phyloP scores from a whole-genome alignment of 2,797 vertebrate species.

The Taenioides sp. region DNA sequence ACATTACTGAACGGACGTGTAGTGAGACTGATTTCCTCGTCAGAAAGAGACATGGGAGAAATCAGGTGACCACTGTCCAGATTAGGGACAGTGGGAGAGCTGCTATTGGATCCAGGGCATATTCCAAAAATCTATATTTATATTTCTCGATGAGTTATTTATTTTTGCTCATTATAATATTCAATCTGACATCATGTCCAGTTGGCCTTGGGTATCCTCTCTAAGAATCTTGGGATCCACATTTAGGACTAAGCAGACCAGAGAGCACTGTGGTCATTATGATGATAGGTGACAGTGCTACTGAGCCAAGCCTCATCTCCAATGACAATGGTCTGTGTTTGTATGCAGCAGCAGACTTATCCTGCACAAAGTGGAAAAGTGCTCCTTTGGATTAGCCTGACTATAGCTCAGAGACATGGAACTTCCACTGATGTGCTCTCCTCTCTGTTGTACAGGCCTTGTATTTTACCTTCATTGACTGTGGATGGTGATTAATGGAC shows the following conservation, averaged over 20 bases:
- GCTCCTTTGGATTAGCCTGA: constrained; percentile 62
- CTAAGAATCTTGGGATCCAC: constrained; percentile 69
- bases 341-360: constrained; percentile 40
- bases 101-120: constrained; percentile 70
- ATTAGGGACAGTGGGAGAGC: constrained; percentile 65
- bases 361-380: constrained; percentile 55
- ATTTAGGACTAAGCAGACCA: constrained; percentile 70
- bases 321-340: constrained; percentile 69
- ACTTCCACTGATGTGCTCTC: constrained; percentile 46
- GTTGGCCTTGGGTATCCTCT: constrained; percentile 65
- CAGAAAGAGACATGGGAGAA: constrained; percentile 54
- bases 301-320: constrained; percentile 66
- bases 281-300: constrained; percentile 75
- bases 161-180: constrained; percentile 78
- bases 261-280: constrained; percentile 59
- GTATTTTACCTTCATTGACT: constrained; percentile 45
- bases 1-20: constrained; percentile 48
- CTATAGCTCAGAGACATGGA: constrained; percentile 54
- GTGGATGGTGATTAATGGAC: constrained; percentile 62
- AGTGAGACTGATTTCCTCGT: constrained; percentile 70
- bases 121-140: constrained; percentile 62
- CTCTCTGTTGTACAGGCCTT: constrained; percentile 37
- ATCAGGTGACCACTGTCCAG: constrained; percentile 64
- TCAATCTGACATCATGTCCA: constrained; percentile 76
- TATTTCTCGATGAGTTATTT: constrained; percentile 73